A percentile compares a stretch with the other conserved stretches of the same genome.
Evolutionary conservation across 1,140 invertebrate species (phyloP).

Genomic region (Tetramorium simillimum): DNA sequence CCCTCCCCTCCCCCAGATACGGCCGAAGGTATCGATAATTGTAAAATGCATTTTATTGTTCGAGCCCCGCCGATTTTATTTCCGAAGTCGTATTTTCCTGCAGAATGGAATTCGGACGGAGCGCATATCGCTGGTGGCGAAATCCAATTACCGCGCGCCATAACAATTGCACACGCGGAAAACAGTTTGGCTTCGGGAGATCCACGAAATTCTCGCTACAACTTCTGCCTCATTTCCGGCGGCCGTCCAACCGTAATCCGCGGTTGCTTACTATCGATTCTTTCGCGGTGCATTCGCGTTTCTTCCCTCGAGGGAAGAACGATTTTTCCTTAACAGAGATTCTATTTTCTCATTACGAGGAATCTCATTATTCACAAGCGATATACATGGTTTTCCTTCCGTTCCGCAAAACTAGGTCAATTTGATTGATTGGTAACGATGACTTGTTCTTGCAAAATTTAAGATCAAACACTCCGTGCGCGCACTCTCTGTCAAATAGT

Average conservation of each 20-base stretch:
- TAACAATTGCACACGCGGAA: conserved; percentile 10
- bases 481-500: conserved; percentile 9
- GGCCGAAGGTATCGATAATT: neutral
- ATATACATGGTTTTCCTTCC: neutral
- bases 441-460: conserved; percentile 12
- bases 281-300: neutral
- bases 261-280: neutral
- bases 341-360: conserved; percentile 40
- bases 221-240: conserved; percentile 29
- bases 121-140: neutral
- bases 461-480: conserved; percentile 9
- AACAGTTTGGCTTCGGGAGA: conserved; percentile 14
- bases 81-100: neutral
- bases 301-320: neutral
- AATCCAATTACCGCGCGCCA: conserved; percentile 26
- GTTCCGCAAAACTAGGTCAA: conserved; percentile 30
- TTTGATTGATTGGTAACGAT: conserved; percentile 18
- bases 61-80: conserved; percentile 14
- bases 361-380: conserved; percentile 31
- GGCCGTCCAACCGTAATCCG: neutral
- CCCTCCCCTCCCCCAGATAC: neutral
- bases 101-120: neutral
- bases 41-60: neutral
- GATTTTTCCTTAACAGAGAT: conserved; percentile 34
- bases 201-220: neutral